Evolutionary conservation across 2,797 vertebrate genomes (phyloP).

Genomic region (Pangasius djambal): DNA sequence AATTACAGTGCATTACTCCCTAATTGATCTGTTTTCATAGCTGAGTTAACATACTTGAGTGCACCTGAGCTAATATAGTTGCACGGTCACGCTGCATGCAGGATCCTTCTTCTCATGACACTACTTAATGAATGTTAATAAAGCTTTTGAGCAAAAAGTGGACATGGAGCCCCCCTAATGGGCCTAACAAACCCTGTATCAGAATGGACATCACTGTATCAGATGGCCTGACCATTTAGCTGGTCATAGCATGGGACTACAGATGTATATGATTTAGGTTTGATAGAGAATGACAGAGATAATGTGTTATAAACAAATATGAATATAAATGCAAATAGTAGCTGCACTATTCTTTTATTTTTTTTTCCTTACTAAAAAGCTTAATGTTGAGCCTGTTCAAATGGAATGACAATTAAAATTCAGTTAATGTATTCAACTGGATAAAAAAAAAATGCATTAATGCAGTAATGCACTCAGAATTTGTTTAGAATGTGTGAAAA

Average conservation of each 20-base stretch:
- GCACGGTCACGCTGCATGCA: conserved; percentile 67
- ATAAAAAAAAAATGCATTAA: too few relatives aligned
- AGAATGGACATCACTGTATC: too few relatives aligned
- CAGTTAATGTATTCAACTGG: too few relatives aligned
- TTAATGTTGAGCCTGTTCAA: background rate
- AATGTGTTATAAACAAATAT: background rate
- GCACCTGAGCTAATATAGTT: conserved; percentile 60
- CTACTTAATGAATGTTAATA: conserved; percentile 47
- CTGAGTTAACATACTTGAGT: conserved; percentile 62
- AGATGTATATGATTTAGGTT: background rate
- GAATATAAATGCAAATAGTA: background rate
- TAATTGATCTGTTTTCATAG: conserved; percentile 64
- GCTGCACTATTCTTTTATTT: background rate
- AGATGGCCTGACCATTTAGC: background rate
- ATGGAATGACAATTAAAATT: too few relatives aligned
- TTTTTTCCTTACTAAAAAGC: background rate
- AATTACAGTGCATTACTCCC: conserved; percentile 62
- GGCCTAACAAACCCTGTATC: background rate
- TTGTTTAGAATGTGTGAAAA: background rate
- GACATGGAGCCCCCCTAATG: background rate
- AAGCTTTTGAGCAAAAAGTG: background rate
- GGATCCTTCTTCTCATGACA: conserved; percentile 51
- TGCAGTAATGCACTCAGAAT: background rate
- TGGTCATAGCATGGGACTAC: background rate
- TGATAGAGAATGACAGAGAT: background rate